These are phyloP conservation scores for Camponotus floridanus DNA, from an alignment of 1,140 invertebrate species.

Conservation along the genomic window DNA sequence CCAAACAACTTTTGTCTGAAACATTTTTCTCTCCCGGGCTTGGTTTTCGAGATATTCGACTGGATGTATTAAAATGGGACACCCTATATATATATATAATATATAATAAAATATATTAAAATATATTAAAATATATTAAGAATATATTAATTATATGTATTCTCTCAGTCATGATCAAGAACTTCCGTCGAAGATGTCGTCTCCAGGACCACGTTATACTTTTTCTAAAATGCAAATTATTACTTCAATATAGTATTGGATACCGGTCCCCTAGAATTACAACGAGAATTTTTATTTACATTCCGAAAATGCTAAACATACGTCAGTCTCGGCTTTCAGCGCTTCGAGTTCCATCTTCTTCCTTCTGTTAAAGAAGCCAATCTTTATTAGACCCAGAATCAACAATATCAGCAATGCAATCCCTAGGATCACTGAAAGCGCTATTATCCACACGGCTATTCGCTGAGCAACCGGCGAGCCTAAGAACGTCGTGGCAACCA, in stretches of 20 bases:
- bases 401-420: slow-evolving; percentile 80
- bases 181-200: slow-evolving; percentile 65
- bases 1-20: no score
- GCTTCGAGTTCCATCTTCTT: slow-evolving; percentile 78
- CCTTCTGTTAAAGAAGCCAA: slow-evolving; percentile 83
- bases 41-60: no score
- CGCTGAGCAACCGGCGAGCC: slow-evolving; percentile 68
- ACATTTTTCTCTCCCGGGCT: no score
- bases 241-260: slow-evolving; percentile 26
- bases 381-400: slow-evolving; percentile 78
- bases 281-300: not conserved
- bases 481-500: slow-evolving; percentile 80
- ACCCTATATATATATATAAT: no score
- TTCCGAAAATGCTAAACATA: slow-evolving; percentile 41
- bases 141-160: not conserved
- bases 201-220: slow-evolving; percentile 42
- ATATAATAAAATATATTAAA: no score
- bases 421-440: slow-evolving; percentile 81
- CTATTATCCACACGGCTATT: slow-evolving; percentile 81
- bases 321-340: slow-evolving; percentile 70
- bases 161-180: slow-evolving; percentile 43
- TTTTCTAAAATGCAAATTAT: slow-evolving; percentile 57
- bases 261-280: not conserved
- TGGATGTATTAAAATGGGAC: no score
- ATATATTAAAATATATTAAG: not conserved